Evolutionary conservation across 2,888 invertebrate species (phyloP).

Genomic region (Xestia xanthographa): DNA sequence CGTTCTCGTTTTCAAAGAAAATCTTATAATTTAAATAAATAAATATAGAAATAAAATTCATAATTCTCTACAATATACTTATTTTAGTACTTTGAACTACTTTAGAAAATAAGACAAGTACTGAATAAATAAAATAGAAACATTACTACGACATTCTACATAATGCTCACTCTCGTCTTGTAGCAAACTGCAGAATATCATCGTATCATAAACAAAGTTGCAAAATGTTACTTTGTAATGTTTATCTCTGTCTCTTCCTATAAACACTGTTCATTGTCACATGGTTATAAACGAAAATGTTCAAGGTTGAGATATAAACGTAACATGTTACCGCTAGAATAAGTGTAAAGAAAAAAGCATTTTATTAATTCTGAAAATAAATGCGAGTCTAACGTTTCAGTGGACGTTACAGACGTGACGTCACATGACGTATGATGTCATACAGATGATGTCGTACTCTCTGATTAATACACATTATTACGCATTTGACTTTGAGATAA

Average conservation of each 20-base stretch:
- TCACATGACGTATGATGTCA: too few species aligned
- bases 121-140: not conserved
- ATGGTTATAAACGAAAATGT: not conserved
- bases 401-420: not conserved
- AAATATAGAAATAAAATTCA: too few species aligned
- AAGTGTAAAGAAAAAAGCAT: not conserved
- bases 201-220: not conserved
- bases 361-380: too few species aligned
- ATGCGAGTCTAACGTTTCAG: too few species aligned
- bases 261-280: not conserved
- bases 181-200: not conserved
- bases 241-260: not conserved
- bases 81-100: not conserved
- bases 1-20: not conserved
- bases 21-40: not conserved
- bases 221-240: not conserved
- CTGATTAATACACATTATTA: too few species aligned
- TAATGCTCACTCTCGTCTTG: not conserved
- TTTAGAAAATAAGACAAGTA: not conserved
- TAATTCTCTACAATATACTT: too few species aligned
- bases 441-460: too few species aligned
- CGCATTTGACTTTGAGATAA: not conserved
- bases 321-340: too few species aligned
- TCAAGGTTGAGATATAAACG: too few species aligned
- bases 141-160: not conserved